Conservation (phyloP, 2,113 vertebrate genomes). For the Isichthys henryi region DNA sequence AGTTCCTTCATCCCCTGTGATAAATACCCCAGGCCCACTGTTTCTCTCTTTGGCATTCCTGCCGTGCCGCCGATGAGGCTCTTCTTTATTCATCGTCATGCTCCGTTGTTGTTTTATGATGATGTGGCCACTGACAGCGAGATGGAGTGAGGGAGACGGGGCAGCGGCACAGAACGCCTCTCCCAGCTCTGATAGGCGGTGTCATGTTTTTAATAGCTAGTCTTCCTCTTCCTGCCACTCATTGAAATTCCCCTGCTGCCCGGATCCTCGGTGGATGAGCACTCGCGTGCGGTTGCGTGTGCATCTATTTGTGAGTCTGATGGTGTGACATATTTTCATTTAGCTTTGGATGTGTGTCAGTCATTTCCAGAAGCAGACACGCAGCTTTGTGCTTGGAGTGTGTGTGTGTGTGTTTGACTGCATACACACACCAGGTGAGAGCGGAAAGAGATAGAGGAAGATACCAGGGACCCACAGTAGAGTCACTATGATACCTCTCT, state of each 20-base stretch:
- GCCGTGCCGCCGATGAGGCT: background rate
- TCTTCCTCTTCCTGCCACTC: constrained; percentile 6
- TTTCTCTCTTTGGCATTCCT: background rate
- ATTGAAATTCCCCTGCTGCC: constrained; percentile 4
- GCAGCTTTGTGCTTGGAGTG: background rate
- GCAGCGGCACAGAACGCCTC: background rate
- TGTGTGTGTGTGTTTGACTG: background rate
- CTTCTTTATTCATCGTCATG: background rate
- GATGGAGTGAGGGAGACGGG: constrained; percentile 9
- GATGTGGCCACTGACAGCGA: constrained; percentile 12
- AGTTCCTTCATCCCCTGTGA: background rate
- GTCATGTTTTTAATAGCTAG: constrained; percentile 21
- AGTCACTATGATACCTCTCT: constrained; percentile 14
- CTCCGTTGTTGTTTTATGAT: constrained; percentile 14
- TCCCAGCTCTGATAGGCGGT: background rate
- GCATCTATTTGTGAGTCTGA: background rate
- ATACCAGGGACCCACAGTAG: constrained; percentile 22
- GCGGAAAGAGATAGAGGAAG: constrained; percentile 26
- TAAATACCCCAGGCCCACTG: background rate
- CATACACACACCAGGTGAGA: background rate
- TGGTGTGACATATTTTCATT: background rate
- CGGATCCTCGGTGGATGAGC: background rate
- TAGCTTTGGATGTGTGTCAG: background rate
- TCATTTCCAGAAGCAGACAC: background rate
- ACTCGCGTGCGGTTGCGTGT: background rate